phyloP scores from a whole-genome alignment of 1,140 invertebrate genomes.

The Monochamus saltuarius region DNA sequence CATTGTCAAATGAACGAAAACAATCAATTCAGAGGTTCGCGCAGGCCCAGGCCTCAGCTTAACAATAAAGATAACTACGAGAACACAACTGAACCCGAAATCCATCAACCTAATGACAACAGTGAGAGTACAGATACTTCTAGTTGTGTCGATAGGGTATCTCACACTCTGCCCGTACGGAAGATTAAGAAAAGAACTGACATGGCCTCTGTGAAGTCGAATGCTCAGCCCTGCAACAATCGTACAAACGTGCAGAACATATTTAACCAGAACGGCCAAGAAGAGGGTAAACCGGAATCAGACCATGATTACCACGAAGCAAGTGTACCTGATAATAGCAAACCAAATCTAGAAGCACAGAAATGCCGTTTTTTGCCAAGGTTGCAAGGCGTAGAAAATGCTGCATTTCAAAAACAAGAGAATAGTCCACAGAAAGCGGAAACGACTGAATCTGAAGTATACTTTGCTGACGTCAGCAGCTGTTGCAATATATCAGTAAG shows the following conservation, averaged over 20 bases:
- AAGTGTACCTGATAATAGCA: slow-evolving; percentile 30
- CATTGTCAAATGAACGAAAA: slow-evolving; percentile 51
- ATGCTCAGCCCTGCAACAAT: slow-evolving; percentile 44
- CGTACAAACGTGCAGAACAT: slow-evolving; percentile 55
- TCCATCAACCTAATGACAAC: slow-evolving; percentile 50
- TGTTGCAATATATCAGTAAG: slow-evolving; percentile 75
- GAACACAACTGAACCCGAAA: slow-evolving; percentile 49
- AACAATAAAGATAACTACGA: slow-evolving; percentile 51
- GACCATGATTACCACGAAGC: slow-evolving; percentile 47
- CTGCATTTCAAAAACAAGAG: slow-evolving; percentile 64
- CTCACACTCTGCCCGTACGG: slow-evolving; percentile 55
- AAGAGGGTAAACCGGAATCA: slow-evolving; percentile 31
- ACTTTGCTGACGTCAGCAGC: slow-evolving; percentile 84
- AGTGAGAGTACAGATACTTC: slow-evolving; percentile 51
- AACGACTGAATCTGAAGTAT: slow-evolving; percentile 74
- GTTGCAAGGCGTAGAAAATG: slow-evolving; percentile 65
- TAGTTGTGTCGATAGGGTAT: slow-evolving; percentile 52
- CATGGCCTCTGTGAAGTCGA: slow-evolving; percentile 52
- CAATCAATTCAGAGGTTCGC: slow-evolving; percentile 31
- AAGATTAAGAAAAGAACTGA: slow-evolving; percentile 58
- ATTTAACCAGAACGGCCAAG: slow-evolving; percentile 42
- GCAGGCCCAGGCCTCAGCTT: slow-evolving; percentile 31
- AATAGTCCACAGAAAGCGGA: slow-evolving; percentile 57
- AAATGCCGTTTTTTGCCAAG: slow-evolving; percentile 50
- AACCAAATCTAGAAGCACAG: slow-evolving; percentile 30